These are phyloP conservation scores for Euclidia mi DNA, from an alignment of 2,888 invertebrate genomes.

Conservation along the genomic window DNA sequence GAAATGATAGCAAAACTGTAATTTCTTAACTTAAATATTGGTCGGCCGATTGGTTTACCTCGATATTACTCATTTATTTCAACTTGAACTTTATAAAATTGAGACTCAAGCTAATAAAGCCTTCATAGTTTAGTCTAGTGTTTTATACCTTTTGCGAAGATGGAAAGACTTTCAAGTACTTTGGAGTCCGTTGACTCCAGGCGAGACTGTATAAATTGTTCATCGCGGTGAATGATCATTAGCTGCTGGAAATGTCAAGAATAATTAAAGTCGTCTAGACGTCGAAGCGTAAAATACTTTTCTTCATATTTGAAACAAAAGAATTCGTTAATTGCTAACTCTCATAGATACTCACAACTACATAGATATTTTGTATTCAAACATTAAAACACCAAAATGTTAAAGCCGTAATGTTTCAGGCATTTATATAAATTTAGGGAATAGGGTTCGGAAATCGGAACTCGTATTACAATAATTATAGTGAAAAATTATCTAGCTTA, in stretches of 20 bases:
- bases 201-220: slow-evolving; percentile 29
- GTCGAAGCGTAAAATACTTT: slow-evolving; percentile 16
- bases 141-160: slow-evolving; percentile 18
- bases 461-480: too few species aligned
- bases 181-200: slow-evolving; percentile 26
- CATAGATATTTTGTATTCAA: too few species aligned
- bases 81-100: slow-evolving; percentile 22
- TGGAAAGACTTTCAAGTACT: slow-evolving; percentile 20
- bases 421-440: too few species aligned
- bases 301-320: slow-evolving; percentile 29
- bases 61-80: slow-evolving; percentile 13
- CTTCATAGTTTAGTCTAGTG: slow-evolving; percentile 14
- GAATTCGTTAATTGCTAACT: slow-evolving; percentile 10
- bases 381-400: too few species aligned
- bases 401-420: too few species aligned
- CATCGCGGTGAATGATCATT: slow-evolving; percentile 27
- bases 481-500: too few species aligned
- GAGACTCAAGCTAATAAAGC: slow-evolving; percentile 21
- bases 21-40: slow-evolving; percentile 23
- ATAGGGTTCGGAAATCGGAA: too few species aligned
- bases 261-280: slow-evolving; percentile 40
- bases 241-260: slow-evolving; percentile 18
- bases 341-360: too few species aligned
- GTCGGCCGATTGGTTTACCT: slow-evolving; percentile 20
- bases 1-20: slow-evolving; percentile 25